Evolutionary conservation across 2,888 invertebrate genomes (phyloP).

Genomic region (Hyposoter didymator): DNA sequence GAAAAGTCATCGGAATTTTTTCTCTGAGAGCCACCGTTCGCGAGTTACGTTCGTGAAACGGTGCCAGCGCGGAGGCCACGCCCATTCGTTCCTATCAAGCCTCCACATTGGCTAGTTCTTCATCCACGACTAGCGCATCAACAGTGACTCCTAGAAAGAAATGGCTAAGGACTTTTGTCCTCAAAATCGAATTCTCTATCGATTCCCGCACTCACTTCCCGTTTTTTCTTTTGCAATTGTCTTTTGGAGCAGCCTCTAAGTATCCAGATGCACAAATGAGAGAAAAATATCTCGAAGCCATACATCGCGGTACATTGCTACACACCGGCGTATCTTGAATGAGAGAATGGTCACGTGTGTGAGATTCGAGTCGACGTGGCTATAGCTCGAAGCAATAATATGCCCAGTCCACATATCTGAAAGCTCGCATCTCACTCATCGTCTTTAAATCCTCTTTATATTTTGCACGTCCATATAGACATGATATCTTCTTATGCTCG

Average conservation of each 20-base stretch:
- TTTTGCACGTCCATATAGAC: conserved; percentile 18
- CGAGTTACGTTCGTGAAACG: neutral
- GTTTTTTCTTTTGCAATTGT: neutral
- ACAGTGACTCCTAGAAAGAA: neutral
- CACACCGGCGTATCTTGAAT: conserved; percentile 64
- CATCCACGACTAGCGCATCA: neutral
- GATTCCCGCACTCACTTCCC: neutral
- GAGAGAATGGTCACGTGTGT: conserved; percentile 71
- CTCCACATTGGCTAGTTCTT: neutral
- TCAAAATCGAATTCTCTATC: neutral
- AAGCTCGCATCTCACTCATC: conserved; percentile 52
- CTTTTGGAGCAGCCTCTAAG: neutral
- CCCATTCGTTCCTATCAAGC: neutral
- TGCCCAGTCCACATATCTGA: conserved; percentile 47
- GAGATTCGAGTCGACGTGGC: conserved; percentile 11
- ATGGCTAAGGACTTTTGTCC: neutral
- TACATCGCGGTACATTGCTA: conserved; percentile 55
- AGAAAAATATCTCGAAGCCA: conserved; percentile 43
- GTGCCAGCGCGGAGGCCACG: neutral
- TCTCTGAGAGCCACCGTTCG: neutral
- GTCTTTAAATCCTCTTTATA: conserved; percentile 45
- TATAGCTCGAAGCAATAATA: conserved; percentile 47
- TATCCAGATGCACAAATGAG: neutral
- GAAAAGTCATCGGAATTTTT: neutral
- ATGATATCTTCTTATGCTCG: conserved; percentile 22